Evolutionary conservation across 2,888 invertebrate species (phyloP).

Genomic region (Perdita meconis): DNA sequence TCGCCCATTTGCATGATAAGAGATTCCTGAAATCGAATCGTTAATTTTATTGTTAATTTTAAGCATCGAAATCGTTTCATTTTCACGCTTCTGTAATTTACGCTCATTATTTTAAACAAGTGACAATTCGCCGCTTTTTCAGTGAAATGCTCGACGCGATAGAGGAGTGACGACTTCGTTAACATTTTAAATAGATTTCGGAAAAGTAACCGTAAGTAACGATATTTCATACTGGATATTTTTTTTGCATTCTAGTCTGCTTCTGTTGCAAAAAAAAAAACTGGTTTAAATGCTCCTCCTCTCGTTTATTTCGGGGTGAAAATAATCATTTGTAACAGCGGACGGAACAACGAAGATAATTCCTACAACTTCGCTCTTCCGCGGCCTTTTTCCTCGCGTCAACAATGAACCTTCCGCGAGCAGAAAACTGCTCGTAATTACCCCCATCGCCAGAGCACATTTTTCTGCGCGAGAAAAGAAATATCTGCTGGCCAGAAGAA

Average conservation of each 20-base stretch:
- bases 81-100: conserved; percentile 9
- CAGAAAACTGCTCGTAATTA: conserved; percentile 47
- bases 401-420: conserved; percentile 29
- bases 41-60: not conserved
- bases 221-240: too few species aligned
- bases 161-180: too few species aligned
- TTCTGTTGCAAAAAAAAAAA: too few species aligned
- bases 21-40: conserved; percentile 26
- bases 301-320: not conserved
- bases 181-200: not conserved
- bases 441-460: conserved; percentile 13
- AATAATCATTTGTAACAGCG: conserved; percentile 36
- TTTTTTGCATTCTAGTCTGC: too few species aligned
- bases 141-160: not conserved
- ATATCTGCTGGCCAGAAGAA: conserved; percentile 28
- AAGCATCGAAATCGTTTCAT: conserved; percentile 23
- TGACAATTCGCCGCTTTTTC: not conserved
- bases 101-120: not conserved
- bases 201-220: too few species aligned
- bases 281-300: not conserved
- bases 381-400: conserved; percentile 19
- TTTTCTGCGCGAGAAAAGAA: conserved; percentile 19
- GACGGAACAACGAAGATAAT: conserved; percentile 30
- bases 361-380: conserved; percentile 27
- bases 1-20: conserved; percentile 25